Percentiles rank a stretch among this genome's conserved stretches.
These are phyloP conservation scores for Nesospiza acunhae DNA, from an alignment of 2,113 vertebrate genomes.

Conservation along the genomic window DNA sequence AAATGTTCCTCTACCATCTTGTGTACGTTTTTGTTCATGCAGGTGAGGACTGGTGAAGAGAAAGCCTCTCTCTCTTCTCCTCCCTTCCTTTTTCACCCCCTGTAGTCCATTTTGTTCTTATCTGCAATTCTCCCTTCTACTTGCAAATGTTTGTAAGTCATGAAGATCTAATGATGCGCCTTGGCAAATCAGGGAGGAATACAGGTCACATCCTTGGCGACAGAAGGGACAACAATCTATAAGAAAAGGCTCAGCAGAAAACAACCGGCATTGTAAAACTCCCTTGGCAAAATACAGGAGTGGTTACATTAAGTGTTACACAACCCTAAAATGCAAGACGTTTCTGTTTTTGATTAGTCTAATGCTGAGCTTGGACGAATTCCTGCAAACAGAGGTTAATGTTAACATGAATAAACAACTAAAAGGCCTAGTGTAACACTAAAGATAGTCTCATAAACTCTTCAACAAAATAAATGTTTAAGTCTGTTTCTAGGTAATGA, in stretches of 20 bases:
- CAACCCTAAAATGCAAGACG: not conserved
- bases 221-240: rapidly evolving
- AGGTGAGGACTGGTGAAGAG: not conserved
- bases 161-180: not conserved
- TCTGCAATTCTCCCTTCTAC: not conserved
- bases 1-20: not conserved
- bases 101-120: not conserved
- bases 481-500: not conserved
- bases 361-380: not conserved
- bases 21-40: not conserved
- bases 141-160: not conserved
- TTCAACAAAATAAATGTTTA: not conserved
- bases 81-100: rapidly evolving
- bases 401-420: not conserved
- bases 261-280: not conserved
- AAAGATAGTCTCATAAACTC: not conserved
- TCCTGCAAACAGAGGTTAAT: not conserved
- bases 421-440: not conserved
- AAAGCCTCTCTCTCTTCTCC: not conserved
- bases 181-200: not conserved
- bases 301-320: not conserved
- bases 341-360: not conserved
- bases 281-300: not conserved
- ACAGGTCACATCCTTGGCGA: not conserved
- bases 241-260: not conserved